Percentiles rank a stretch among this genome's conserved stretches.
These are phyloP conservation scores for Tiphia femorata DNA, from an alignment of 2,888 invertebrate genomes.

Conservation along the genomic window DNA sequence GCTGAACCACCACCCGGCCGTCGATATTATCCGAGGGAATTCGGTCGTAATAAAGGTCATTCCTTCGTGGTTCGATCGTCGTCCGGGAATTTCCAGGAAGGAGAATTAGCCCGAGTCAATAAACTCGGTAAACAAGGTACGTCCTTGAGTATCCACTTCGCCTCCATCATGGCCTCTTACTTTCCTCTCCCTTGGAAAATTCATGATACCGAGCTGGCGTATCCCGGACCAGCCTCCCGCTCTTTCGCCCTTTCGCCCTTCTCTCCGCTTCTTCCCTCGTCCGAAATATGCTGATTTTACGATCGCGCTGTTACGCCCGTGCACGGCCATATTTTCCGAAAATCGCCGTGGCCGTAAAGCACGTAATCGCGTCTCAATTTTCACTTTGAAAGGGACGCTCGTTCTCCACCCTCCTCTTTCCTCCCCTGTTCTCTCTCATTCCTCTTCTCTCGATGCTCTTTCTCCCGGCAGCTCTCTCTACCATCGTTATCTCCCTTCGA, in stretches of 20 bases:
- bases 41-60: too few relatives aligned
- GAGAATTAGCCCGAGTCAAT: slow-evolving; percentile 16
- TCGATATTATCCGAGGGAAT: too few relatives aligned
- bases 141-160: slow-evolving; percentile 11
- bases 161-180: slow-evolving; percentile 1
- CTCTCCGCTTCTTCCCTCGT: too few relatives aligned
- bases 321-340: slow-evolving; percentile 32
- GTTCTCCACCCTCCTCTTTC: slow-evolving; percentile 5
- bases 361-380: slow-evolving; percentile 38
- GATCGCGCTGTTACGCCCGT: slow-evolving; percentile 15
- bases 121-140: slow-evolving; percentile 19
- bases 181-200: slow-evolving; percentile 18
- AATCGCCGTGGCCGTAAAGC: slow-evolving; percentile 33
- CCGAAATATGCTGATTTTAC: slow-evolving; percentile 37
- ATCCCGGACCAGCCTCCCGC: too few relatives aligned
- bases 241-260: too few relatives aligned
- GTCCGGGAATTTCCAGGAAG: slow-evolving; percentile 16
- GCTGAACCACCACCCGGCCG: too few relatives aligned
- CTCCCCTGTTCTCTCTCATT: not conserved
- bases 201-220: slow-evolving; percentile 30
- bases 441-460: not conserved
- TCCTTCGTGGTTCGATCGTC: slow-evolving; percentile 9
- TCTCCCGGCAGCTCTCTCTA: not conserved
- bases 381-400: slow-evolving; percentile 29
- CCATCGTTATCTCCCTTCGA: slow-evolving; percentile 1